Base-by-base conservation (phyloP, 2,113 vertebrate genomes). In the Anguilla rostrata region DNA sequence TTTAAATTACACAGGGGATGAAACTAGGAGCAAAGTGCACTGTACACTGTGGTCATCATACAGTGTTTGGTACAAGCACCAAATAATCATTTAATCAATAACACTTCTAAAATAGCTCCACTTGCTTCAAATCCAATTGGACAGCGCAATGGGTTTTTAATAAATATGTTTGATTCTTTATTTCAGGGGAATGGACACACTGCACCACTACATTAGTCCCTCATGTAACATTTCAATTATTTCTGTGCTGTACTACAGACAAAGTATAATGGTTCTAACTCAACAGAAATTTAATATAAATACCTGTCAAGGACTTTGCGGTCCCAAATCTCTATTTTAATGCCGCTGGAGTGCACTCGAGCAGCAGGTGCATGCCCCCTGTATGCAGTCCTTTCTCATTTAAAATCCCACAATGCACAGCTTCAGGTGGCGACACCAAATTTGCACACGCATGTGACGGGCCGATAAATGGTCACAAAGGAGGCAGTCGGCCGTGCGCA, bases 241-340 rank as follows among this genome's bases (percentile, higher is more conserved):
- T 26, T 75, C 2, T 75, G n/a, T 75, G 66, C 66, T 34, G 4
- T 12, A 34, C 66, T 75, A 12, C 3, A 75, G 26, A 66, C 26
- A 75, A 29, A 75, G 66, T 5, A 53, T 91, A 91, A 92, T 91
- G 88, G 87, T 75, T 89, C 78, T 71, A 86, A 86, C 87, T 89
- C 89, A 91, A 89, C 90, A 87, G 83, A 75, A 88, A 88, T 86
- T 86, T 85, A 89, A 89, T 86, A 89, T 92, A 91, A 93, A 94
- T 88, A 85, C 78, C 89, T 87, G 89, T 90, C 90, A 91, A 91
- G 26, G 66, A 29, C 66, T 75, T 34, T 5, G 66, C 7, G 5
- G 2, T 75, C 8, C n/a, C 81, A 91, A 85, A 89, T 90, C 90
- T 91, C 87, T 89, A 87, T 93, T 92, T 90, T 89, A 88, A 92